Percentiles rank a stretch among this genome's conserved stretches.
Evolutionary conservation across 2,888 invertebrate species (phyloP).

Genomic region (Perizoma flavofasciatum): DNA sequence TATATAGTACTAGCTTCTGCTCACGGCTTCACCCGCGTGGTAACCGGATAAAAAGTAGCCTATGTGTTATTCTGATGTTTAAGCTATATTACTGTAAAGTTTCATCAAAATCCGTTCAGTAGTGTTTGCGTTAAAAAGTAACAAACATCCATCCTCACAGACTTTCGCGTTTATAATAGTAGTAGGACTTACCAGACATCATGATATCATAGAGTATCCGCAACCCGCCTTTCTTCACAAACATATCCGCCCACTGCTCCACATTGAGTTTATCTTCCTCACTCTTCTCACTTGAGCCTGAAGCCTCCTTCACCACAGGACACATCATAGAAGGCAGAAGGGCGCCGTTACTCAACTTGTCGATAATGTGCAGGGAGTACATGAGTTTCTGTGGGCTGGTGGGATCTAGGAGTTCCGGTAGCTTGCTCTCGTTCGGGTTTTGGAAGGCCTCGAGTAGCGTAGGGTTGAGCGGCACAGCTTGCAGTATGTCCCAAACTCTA

Average conservation of each 20-base stretch:
- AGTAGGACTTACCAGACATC: constrained; percentile 91
- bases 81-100: too few species aligned
- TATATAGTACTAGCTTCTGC: too few species aligned
- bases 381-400: constrained; percentile 96
- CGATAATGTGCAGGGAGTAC: constrained; percentile 96
- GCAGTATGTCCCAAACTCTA: constrained; percentile 97
- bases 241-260: constrained; percentile 89
- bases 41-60: too few species aligned
- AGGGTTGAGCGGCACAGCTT: constrained; percentile 95
- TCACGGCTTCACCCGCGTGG: too few species aligned
- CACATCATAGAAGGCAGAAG: constrained; percentile 2
- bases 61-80: too few species aligned
- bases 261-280: constrained; percentile 64
- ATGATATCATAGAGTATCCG: constrained; percentile 95
- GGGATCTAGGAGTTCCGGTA: constrained; percentile 92
- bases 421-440: constrained; percentile 86
- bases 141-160: too few species aligned
- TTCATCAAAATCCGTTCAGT: too few species aligned
- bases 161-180: too few species aligned
- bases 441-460: constrained; percentile 93
- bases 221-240: constrained; percentile 94
- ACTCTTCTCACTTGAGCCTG: constrained; percentile 56
- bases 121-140: too few species aligned
- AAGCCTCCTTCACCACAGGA: constrained; percentile 59
- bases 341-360: constrained; percentile 65